A percentile compares a stretch with the other conserved stretches of the same genome.
These are phyloP conservation scores for Venustaconcha ellipsiformis DNA, from an alignment of 1,140 invertebrate species.

Conservation along the genomic window DNA sequence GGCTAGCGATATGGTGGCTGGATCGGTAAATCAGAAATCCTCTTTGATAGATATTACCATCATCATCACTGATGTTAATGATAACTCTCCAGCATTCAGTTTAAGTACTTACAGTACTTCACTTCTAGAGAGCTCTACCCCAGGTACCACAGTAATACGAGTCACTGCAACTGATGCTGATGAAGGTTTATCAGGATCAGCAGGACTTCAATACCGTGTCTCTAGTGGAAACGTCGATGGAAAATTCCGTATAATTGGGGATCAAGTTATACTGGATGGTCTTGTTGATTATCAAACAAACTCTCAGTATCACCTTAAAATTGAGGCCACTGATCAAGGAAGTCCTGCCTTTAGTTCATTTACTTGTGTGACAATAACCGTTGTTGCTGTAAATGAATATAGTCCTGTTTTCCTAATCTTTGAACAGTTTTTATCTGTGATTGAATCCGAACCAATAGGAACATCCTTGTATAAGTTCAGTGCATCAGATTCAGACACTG, in stretches of 20 bases:
- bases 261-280: slow-evolving; percentile 19
- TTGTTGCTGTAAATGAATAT: slow-evolving; percentile 41
- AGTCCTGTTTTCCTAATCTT: slow-evolving; percentile 32
- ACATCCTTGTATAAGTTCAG: slow-evolving; percentile 16
- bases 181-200: slow-evolving; percentile 9
- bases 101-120: slow-evolving; percentile 23
- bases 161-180: slow-evolving; percentile 40
- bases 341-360: slow-evolving; percentile 30
- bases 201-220: slow-evolving; percentile 22
- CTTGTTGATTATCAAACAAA: slow-evolving; percentile 21
- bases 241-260: slow-evolving; percentile 21
- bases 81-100: slow-evolving; percentile 85
- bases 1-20: slow-evolving; percentile 35
- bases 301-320: slow-evolving; percentile 19
- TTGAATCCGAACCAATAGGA: slow-evolving; percentile 23
- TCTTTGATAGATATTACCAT: slow-evolving; percentile 69
- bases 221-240: slow-evolving; percentile 22
- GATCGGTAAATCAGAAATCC: slow-evolving; percentile 20
- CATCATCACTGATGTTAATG: slow-evolving; percentile 89
- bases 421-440: slow-evolving; percentile 20
- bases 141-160: slow-evolving; percentile 30
- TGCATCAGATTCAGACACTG: slow-evolving; percentile 38
- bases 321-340: slow-evolving; percentile 36
- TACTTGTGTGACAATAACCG: slow-evolving; percentile 32
- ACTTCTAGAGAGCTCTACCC: slow-evolving; percentile 33